Percentiles rank a stretch among this genome's conserved stretches.
phyloP scores from a whole-genome alignment of 1,140 invertebrate genomes.

The Hyles euphorbiae region DNA sequence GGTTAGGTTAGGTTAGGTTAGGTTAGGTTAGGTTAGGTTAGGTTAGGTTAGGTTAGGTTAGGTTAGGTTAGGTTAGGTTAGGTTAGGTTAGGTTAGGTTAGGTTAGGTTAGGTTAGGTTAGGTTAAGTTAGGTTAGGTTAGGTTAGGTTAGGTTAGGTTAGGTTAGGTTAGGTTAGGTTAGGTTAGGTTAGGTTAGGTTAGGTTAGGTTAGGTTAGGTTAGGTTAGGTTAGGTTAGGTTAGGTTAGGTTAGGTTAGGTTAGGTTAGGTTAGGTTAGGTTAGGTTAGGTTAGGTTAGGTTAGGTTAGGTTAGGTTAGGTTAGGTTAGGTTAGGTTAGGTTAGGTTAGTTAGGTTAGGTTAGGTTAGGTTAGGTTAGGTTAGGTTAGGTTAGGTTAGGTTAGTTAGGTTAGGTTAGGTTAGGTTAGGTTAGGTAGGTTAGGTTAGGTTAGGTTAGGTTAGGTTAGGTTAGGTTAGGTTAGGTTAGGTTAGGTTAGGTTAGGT shows the following conservation, averaged over 20 bases:
- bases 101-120: slow-evolving; percentile 6
- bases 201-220: slow-evolving; percentile 1
- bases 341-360: too few species aligned
- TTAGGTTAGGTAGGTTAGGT: too few species aligned
- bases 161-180: slow-evolving; percentile 6
- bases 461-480: too few species aligned
- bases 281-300: slow-evolving; percentile 5
- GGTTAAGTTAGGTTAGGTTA: slow-evolving; percentile 5
- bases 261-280: slow-evolving; percentile 6
- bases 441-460: too few species aligned
- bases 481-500: too few species aligned
- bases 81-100: slow-evolving; percentile 6
- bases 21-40: slow-evolving; percentile 6
- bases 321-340: too few species aligned
- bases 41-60: slow-evolving; percentile 6
- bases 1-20: slow-evolving; percentile 4
- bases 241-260: slow-evolving; percentile 6
- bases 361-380: too few species aligned
- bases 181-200: not conserved
- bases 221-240: slow-evolving; percentile 2
- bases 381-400: too few species aligned
- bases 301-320: too few species aligned
- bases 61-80: slow-evolving; percentile 6
- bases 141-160: slow-evolving; percentile 3
- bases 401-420: too few species aligned